phyloP scores from a whole-genome alignment of 2,797 vertebrate species.

The Gymnodraco acuticeps region DNA sequence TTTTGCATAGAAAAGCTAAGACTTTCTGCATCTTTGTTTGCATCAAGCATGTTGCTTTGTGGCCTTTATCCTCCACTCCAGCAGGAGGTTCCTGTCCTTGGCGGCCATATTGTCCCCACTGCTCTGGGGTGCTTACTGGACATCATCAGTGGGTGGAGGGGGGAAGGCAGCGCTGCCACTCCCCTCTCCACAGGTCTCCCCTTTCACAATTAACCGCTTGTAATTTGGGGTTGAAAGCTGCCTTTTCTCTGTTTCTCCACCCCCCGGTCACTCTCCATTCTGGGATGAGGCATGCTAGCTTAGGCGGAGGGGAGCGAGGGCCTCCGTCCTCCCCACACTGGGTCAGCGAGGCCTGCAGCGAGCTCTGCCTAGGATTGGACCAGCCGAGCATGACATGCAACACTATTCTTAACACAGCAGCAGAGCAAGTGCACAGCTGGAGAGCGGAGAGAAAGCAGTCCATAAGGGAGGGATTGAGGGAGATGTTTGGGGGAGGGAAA shows the following conservation, averaged over 20 bases:
- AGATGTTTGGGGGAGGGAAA: conserved; percentile 20
- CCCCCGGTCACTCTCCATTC: conserved; percentile 52
- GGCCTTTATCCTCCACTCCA: conserved; percentile 69
- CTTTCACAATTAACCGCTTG: conserved; percentile 85
- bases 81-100: conserved; percentile 76
- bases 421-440: conserved; percentile 57
- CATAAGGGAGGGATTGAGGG: conserved; percentile 40
- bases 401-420: conserved; percentile 65
- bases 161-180: conserved; percentile 60
- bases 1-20: conserved; percentile 6
- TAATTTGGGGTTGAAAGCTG: conserved; percentile 82
- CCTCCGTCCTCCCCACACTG: conserved; percentile 45
- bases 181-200: conserved; percentile 79
- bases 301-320: conserved; percentile 39
- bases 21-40: conserved; percentile 25
- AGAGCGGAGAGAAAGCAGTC: conserved; percentile 45
- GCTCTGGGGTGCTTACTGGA: conserved; percentile 62
- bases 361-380: conserved; percentile 52
- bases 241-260: conserved; percentile 65
- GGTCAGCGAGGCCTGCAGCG: conserved; percentile 65
- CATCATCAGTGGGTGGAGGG: conserved; percentile 33
- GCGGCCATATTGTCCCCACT: conserved; percentile 76
- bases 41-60: conserved; percentile 35
- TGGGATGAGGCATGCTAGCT: conserved; percentile 55
- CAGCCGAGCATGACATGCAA: conserved; percentile 54